Evolutionary conservation across 1,140 invertebrate species (phyloP).

Genomic region (Lysiphlebus fabarum): DNA sequence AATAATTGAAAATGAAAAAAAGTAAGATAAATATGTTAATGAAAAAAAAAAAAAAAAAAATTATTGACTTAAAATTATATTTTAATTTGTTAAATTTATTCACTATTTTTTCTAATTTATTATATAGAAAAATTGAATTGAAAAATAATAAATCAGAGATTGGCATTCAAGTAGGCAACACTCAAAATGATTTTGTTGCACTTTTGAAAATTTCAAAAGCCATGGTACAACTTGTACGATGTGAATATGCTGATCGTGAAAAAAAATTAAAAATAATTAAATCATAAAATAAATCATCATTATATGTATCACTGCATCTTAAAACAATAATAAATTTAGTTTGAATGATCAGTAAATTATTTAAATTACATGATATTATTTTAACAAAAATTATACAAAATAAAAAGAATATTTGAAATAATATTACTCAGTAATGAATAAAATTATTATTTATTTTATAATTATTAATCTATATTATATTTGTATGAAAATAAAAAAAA

Average conservation of each 20-base stretch:
- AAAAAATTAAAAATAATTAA: conserved; percentile 63
- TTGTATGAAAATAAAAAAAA: too few species aligned
- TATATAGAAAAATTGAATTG: conserved; percentile 37
- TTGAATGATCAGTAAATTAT: too few species aligned
- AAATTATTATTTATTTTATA: too few species aligned
- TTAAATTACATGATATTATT: too few species aligned
- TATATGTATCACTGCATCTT: too few species aligned
- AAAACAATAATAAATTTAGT: too few species aligned
- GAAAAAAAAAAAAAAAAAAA: not conserved
- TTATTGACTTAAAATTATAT: not conserved
- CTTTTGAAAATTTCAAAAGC: conserved; percentile 65
- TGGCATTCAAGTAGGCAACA: conserved; percentile 47
- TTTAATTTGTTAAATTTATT: not conserved
- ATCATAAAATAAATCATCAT: conserved; percentile 37
- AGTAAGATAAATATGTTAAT: conserved; percentile 42
- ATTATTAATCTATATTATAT: too few species aligned
- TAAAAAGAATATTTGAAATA: too few species aligned
- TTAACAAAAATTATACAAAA: too few species aligned
- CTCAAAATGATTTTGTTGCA: conserved; percentile 42
- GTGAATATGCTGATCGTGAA: conserved; percentile 66
- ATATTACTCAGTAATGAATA: too few species aligned
- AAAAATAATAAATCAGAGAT: conserved; percentile 34
- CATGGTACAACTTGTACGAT: conserved; percentile 62
- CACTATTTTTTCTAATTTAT: conserved; percentile 16
- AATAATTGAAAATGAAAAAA: conserved; percentile 62